These are phyloP conservation scores for Kryptolebias marmoratus DNA, from an alignment of 2,113 vertebrate species.

Conservation along the genomic window DNA sequence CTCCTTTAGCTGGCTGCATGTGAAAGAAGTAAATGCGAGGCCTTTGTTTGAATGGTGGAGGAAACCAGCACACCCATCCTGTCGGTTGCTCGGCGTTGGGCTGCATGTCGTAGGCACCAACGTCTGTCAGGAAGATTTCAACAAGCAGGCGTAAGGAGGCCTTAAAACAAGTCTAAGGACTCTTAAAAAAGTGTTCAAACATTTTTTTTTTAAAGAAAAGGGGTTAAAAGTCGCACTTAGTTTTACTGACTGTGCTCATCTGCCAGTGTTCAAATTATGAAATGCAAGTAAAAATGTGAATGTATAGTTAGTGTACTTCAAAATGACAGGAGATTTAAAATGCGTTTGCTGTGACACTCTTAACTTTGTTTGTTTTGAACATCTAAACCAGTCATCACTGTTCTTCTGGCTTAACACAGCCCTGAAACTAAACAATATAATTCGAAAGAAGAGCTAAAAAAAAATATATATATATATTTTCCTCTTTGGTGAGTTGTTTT, in stretches of 20 bases:
- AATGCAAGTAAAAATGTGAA: neutral
- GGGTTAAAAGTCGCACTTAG: too few relatives aligned
- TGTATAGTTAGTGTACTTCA: neutral
- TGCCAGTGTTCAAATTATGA: neutral
- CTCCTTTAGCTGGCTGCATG: slow-evolving; percentile 67
- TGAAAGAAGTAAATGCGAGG: slow-evolving; percentile 64
- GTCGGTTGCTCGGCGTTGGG: slow-evolving; percentile 46
- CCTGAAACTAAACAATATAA: slow-evolving; percentile 16
- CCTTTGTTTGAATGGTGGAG: slow-evolving; percentile 73
- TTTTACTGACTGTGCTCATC: neutral
- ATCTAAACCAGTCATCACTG: neutral
- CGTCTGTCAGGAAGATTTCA: too few relatives aligned
- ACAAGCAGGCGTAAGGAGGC: too few relatives aligned
- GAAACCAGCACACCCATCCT: slow-evolving; percentile 80
- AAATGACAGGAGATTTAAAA: neutral
- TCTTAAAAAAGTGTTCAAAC: too few relatives aligned
- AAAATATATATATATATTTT: slow-evolving; percentile 4
- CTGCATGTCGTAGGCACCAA: slow-evolving; percentile 11
- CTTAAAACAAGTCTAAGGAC: too few relatives aligned
- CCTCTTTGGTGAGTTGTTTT: slow-evolving; percentile 21
- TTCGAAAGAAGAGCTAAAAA: slow-evolving; percentile 52
- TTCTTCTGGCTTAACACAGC: neutral
- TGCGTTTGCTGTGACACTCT: slow-evolving; percentile 13
- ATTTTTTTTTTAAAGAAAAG: too few relatives aligned
- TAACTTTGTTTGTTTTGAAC: slow-evolving; percentile 19